Evolutionary conservation across 2,113 vertebrate species (phyloP).

Genomic region (Copsychus sechellarum): DNA sequence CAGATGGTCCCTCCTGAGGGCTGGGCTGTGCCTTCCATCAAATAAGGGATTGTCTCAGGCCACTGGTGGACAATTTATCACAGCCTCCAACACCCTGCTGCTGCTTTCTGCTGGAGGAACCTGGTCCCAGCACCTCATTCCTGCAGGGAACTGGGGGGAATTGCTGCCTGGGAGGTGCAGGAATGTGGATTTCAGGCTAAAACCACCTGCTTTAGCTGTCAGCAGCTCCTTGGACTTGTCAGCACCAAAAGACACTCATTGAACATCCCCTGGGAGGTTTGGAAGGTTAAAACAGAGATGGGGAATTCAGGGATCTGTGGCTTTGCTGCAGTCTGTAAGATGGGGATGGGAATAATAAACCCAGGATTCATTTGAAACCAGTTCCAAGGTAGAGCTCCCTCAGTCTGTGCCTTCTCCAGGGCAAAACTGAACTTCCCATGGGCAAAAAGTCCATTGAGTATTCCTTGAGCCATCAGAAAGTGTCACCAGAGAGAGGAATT

Average conservation of each 20-base stretch:
- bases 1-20: slow-evolving; percentile 53
- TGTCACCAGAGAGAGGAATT: neutral
- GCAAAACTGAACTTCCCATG: neutral
- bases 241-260: neutral
- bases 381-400: neutral
- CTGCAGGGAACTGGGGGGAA: neutral
- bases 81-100: neutral
- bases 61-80: neutral
- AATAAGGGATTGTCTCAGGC: neutral
- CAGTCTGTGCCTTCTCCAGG: neutral
- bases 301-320: neutral
- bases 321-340: neutral
- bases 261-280: neutral
- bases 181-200: neutral
- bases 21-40: neutral
- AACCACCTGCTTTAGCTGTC: neutral
- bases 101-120: neutral
- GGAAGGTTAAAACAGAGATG: neutral
- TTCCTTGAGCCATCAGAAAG: neutral
- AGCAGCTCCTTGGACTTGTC: neutral
- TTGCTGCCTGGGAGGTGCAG: neutral
- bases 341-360: neutral
- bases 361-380: neutral
- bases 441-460: fast-evolving
- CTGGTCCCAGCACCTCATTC: neutral